phyloP scores from a whole-genome alignment of 2,797 vertebrate species.

The Liasis olivaceus region DNA sequence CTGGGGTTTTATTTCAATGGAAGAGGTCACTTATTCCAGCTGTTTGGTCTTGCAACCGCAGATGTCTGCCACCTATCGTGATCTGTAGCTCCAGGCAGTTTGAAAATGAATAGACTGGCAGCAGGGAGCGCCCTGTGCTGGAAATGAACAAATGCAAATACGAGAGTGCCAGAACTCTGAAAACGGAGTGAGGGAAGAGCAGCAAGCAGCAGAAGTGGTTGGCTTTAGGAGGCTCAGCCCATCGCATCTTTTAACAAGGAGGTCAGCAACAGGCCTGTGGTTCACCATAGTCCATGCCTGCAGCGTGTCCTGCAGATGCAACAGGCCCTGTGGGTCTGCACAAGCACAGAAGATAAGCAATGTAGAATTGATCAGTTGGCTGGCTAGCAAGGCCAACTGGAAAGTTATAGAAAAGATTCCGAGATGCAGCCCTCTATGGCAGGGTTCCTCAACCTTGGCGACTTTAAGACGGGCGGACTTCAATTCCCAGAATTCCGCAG shows the following conservation, averaged over 20 bases:
- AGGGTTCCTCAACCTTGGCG: no score
- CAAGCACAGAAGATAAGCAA: not conserved
- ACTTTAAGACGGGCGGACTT: no score
- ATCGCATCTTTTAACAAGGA: slow-evolving; percentile 13
- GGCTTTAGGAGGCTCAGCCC: slow-evolving; percentile 10
- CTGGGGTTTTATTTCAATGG: slow-evolving; percentile 36
- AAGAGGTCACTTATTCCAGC: slow-evolving; percentile 51
- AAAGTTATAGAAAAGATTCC: not conserved
- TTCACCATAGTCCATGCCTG: slow-evolving; percentile 3
- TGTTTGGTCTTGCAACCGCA: slow-evolving; percentile 34
- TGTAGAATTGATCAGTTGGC: not conserved
- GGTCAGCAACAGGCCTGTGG: not conserved
- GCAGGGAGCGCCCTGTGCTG: slow-evolving; percentile 54
- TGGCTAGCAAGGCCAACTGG: not conserved
- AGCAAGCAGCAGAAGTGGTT: slow-evolving; percentile 9
- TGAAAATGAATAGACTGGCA: slow-evolving; percentile 54
- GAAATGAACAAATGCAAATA: slow-evolving; percentile 45
- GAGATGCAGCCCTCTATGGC: not conserved
- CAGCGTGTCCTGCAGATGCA: rapidly evolving
- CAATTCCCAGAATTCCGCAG: no score
- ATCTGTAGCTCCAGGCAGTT: slow-evolving; percentile 47
- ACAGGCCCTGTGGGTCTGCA: not conserved
- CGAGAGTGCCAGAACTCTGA: slow-evolving; percentile 9
- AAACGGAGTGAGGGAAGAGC: slow-evolving; percentile 34
- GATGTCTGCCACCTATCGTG: slow-evolving; percentile 40